Percentiles rank a stretch among this genome's conserved stretches.
These are phyloP conservation scores for Callosobruchus maculatus DNA, from an alignment of 2,888 invertebrate species.

Conservation along the genomic window DNA sequence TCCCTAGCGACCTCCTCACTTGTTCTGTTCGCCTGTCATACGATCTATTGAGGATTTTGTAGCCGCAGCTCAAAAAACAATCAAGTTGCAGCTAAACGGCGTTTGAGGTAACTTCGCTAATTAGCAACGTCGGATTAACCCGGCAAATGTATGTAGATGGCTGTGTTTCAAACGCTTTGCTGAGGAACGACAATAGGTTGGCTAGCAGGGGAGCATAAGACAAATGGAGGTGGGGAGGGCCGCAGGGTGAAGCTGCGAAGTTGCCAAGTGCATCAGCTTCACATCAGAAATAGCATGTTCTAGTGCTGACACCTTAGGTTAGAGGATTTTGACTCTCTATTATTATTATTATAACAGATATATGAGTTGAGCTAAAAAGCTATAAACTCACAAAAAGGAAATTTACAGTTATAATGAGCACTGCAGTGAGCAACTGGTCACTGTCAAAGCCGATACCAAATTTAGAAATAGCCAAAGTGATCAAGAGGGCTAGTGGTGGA, in stretches of 20 bases:
- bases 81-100: background rate
- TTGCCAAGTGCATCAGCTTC: background rate
- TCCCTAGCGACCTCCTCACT: background rate
- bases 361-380: no score
- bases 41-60: conserved; percentile 11
- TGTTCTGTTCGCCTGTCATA: conserved; percentile 1
- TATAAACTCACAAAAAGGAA: no score
- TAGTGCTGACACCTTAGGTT: no score
- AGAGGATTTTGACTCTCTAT: no score
- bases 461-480: no score
- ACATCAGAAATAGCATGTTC: no score
- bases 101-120: background rate
- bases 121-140: background rate
- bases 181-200: background rate
- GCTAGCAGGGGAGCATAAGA: background rate
- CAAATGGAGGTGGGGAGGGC: background rate
- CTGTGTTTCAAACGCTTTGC: background rate
- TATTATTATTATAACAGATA: no score
- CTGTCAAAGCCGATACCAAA: no score
- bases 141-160: background rate
- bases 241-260: background rate
- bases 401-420: no score
- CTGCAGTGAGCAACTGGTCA: no score
- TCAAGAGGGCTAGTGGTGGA: no score
- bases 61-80: background rate